phyloP scores from a whole-genome alignment of 2,888 invertebrate species.

The Leptinotarsa rubiginosa region DNA sequence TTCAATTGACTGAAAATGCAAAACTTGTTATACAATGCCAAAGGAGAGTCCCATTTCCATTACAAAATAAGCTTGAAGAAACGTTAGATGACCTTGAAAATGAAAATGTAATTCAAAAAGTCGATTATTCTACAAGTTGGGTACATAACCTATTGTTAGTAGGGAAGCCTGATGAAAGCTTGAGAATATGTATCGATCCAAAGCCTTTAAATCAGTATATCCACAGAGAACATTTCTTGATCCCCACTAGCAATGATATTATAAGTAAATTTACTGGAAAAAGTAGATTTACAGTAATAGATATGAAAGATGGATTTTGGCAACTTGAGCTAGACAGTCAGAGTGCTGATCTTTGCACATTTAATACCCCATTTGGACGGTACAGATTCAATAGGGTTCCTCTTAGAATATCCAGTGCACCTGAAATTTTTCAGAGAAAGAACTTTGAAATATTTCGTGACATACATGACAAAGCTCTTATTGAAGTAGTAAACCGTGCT shows the following conservation, averaged over 20 bases:
- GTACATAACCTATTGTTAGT: conserved; percentile 33
- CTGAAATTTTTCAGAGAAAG: conserved; percentile 28
- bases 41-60: conserved; percentile 30
- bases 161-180: conserved; percentile 26
- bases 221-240: conserved; percentile 28
- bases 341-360: conserved; percentile 35
- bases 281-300: conserved; percentile 34
- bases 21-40: conserved; percentile 33
- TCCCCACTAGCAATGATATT: conserved; percentile 24
- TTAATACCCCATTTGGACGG: conserved; percentile 46
- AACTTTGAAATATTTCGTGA: conserved; percentile 30
- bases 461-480: conserved; percentile 22
- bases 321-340: conserved; percentile 11
- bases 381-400: conserved; percentile 27
- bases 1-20: no score
- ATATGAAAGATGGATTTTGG: conserved; percentile 35
- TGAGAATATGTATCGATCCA: conserved; percentile 32
- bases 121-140: conserved; percentile 30
- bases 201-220: conserved; percentile 34
- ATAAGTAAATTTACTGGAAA: conserved; percentile 12
- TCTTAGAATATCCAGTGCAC: conserved; percentile 22
- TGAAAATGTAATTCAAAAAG: no score
- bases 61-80: conserved; percentile 25
- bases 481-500: conserved; percentile 18
- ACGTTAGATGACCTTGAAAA: conserved; percentile 24